Percentiles rank a stretch among this genome's conserved stretches.
These are phyloP conservation scores for Bubo scandiacus DNA, from an alignment of 2,113 vertebrate species.

Conservation along the genomic window DNA sequence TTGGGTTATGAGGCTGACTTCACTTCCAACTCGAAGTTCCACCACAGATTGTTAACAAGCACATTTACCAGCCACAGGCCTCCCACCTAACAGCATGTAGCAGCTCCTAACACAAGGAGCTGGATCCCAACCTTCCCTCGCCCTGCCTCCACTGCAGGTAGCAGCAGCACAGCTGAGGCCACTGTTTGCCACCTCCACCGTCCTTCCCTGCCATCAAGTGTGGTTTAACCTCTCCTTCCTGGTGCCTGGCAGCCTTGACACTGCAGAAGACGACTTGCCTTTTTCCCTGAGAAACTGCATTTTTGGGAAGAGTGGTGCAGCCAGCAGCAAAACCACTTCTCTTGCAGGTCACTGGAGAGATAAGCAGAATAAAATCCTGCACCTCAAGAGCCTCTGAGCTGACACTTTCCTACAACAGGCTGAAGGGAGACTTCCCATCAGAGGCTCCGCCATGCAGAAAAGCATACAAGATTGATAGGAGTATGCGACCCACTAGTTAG, in stretches of 20 bases:
- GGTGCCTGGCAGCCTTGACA: not conserved
- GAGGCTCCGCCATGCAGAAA: rapidly evolving
- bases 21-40: not conserved
- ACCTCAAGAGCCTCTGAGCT: not conserved
- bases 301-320: not conserved
- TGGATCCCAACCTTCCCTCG: not conserved
- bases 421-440: not conserved
- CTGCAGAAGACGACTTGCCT: too few relatives aligned
- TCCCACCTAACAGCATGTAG: not conserved
- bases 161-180: not conserved
- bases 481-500: too few relatives aligned
- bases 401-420: not conserved
- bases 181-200: rapidly evolving
- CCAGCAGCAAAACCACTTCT: not conserved
- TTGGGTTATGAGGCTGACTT: rapidly evolving
- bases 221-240: not conserved
- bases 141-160: not conserved
- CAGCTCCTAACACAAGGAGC: not conserved
- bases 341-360: not conserved
- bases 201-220: not conserved
- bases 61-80: not conserved
- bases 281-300: not conserved
- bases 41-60: rapidly evolving
- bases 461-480: not conserved
- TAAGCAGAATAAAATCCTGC: not conserved